Evolutionary conservation across 2,797 vertebrate genomes (phyloP).

Genomic region (Chiroxiphia lanceolata): DNA sequence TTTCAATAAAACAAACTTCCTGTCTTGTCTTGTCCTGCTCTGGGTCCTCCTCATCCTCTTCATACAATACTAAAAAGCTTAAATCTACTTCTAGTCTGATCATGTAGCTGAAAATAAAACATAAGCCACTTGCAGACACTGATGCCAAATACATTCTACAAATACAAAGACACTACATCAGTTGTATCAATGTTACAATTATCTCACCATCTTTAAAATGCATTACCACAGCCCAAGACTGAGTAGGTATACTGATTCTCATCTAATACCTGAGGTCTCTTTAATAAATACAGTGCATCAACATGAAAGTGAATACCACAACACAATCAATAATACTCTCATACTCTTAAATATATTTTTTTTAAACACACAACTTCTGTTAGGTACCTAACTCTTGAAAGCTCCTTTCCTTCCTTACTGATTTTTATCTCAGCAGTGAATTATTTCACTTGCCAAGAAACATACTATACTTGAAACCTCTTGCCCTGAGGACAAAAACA

Average conservation of each 20-base stretch:
- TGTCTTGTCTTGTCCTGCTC: neutral
- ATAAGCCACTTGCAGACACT: neutral
- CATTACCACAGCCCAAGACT: neutral
- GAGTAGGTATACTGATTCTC: neutral
- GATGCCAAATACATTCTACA: neutral
- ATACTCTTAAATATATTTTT: neutral
- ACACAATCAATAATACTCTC: neutral
- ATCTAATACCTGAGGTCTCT: neutral
- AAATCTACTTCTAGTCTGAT: neutral
- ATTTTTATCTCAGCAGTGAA: constrained; percentile 50
- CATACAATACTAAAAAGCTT: neutral
- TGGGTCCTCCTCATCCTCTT: neutral
- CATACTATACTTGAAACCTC: constrained; percentile 10
- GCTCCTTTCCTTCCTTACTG: neutral
- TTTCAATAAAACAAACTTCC: neutral
- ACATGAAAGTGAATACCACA: neutral
- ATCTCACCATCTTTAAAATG: neutral
- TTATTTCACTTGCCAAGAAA: constrained; percentile 45
- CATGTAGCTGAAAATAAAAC: neutral
- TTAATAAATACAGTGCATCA: neutral
- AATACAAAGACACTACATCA: neutral
- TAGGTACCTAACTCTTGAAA: neutral
- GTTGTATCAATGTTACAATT: neutral
- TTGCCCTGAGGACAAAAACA: constrained; percentile 27
- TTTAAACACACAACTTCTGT: neutral